Base-by-base conservation (phyloP, 2,797 vertebrate genomes). In the Hylomyscus alleni region DNA sequence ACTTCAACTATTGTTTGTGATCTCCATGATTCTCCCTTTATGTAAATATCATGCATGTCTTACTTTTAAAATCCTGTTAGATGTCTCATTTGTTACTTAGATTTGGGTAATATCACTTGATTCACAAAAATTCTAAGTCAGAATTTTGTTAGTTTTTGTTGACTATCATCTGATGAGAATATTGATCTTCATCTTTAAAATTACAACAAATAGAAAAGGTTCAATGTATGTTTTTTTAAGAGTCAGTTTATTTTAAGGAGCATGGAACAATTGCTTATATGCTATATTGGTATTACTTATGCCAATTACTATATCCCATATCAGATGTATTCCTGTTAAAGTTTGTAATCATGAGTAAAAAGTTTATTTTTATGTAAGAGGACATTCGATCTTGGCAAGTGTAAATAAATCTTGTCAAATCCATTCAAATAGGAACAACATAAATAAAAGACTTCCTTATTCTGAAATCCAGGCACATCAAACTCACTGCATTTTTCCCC, bases 391-490 rank as follows among this genome's bases (percentile, higher is more conserved):
- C 8, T n/a, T 89, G 24, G 24, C n/a, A 93, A 34, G 50, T 84
- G 0, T 93, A 83, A 92, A 17, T 90, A 89, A 83, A 67, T 94
- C 76, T 90, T 78, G 62, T 34, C 82, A 94, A 94, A 40, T 62
- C 15, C 56, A 76, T 67, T 94, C n/a, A 84, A 40, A 76, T 19
- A 95, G 1, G n/a, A 86, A 26, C 65, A 86, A 26, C 65, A 12
- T 54, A 92, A 93, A 95, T 76, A 93, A 93, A 89, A 76, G 6
- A 60, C 11, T 44, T 92, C 40, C 14, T 1, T 76, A 76, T 89
- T 56, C 78, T 93, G 44, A 89, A 90, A 80, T 4, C 2, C 7
- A 69, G 54, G 69, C 76, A 83, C 20, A 80, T 84, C 47, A 85
- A 88, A 76, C 24, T 56, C n/a, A 91, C 88, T 88, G 5, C 6